phyloP scores from a whole-genome alignment of 2,797 vertebrate genomes.

The Cetoscarus ocellatus region DNA sequence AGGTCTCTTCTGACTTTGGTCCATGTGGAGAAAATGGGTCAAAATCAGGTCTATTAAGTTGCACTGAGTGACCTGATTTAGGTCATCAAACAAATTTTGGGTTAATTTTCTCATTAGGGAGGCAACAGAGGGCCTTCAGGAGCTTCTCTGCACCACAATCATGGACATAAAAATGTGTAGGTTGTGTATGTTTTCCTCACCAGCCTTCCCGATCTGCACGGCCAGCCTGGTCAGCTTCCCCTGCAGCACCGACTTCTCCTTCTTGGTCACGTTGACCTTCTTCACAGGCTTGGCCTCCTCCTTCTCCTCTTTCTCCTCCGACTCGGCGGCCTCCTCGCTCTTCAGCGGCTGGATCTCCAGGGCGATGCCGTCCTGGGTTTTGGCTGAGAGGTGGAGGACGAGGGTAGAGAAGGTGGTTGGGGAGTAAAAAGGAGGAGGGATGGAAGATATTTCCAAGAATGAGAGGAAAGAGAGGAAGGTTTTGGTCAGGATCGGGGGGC shows the following conservation, averaged over 20 bases:
- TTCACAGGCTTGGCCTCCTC: conserved; percentile 89
- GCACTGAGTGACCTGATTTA: no score
- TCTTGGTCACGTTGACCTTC: conserved; percentile 92
- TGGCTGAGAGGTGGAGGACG: conserved; percentile 82
- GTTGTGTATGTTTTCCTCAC: conserved; percentile 73
- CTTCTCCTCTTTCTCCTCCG: conserved; percentile 91
- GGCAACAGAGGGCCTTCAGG: no score
- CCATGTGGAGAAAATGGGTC: no score
- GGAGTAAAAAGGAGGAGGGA: conserved; percentile 14
- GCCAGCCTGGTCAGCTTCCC: conserved; percentile 96
- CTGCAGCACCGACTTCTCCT: conserved; percentile 98
- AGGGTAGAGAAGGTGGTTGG: conserved; percentile 40
- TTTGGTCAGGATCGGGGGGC: conserved; percentile 7
- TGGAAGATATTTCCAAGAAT: conserved; percentile 14
- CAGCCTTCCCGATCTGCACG: conserved; percentile 97
- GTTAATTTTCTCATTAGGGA: no score
- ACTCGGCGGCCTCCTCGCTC: conserved; percentile 92
- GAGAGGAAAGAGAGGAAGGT: conserved; percentile 7
- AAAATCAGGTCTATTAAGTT: no score
- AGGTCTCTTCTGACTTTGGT: no score
- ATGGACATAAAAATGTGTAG: neutral
- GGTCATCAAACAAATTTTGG: no score
- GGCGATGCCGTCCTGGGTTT: conserved; percentile 96
- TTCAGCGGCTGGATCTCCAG: conserved; percentile 98
- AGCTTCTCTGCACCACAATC: no score